phyloP scores from a whole-genome alignment of 2,888 invertebrate species.

The Sinopyrophorus schimmeli region DNA sequence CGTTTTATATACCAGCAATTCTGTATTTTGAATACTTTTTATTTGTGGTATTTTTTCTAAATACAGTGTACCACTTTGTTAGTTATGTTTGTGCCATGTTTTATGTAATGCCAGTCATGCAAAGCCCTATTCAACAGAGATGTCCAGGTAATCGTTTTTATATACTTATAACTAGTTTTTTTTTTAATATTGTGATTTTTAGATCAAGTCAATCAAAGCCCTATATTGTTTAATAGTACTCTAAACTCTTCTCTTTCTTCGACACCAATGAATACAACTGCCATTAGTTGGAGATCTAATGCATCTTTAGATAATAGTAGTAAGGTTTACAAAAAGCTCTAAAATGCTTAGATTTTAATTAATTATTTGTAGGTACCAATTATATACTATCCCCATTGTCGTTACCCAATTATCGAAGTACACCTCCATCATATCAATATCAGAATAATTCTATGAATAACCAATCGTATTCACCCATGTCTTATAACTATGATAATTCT shows the following conservation, averaged over 20 bases:
- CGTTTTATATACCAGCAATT: conserved; percentile 53
- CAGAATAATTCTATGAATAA: conserved; percentile 13
- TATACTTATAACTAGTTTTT: neutral
- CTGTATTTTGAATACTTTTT: conserved; percentile 56
- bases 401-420: conserved; percentile 1
- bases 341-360: neutral
- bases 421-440: conserved; percentile 2
- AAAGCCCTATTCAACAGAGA: neutral
- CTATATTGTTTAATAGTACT: conserved; percentile 13
- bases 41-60: conserved; percentile 55
- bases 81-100: conserved; percentile 56
- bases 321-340: conserved; percentile 2
- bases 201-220: conserved; percentile 8
- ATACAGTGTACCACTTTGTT: conserved; percentile 58
- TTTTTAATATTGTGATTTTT: too few relatives aligned
- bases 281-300: conserved; percentile 52
- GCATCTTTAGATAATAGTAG: conserved; percentile 44
- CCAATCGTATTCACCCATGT: conserved; percentile 1
- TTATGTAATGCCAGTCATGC: conserved; percentile 50
- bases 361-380: conserved; percentile 8
- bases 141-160: neutral
- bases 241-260: conserved; percentile 27
- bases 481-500: conserved; percentile 32
- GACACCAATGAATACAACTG: conserved; percentile 51
- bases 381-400: conserved; percentile 1